Evolutionary conservation across 1,140 invertebrate species (phyloP).

Genomic region (Saccostrea glomerata): DNA sequence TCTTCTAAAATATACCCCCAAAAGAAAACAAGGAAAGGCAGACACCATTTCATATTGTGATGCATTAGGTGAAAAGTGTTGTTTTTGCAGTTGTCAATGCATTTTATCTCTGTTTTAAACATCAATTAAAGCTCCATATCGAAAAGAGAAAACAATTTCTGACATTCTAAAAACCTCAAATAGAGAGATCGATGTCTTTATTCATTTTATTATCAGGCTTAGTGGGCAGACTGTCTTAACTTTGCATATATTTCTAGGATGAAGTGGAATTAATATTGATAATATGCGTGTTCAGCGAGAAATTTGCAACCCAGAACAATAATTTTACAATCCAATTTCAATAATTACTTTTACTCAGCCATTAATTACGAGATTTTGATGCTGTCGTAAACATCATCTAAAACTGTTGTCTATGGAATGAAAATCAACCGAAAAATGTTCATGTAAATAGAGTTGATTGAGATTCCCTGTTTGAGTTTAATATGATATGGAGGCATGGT

Average conservation of each 20-base stretch:
- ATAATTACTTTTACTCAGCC: constrained; percentile 11
- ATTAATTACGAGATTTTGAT: background rate
- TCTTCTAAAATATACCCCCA: no score
- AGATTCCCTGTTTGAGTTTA: background rate
- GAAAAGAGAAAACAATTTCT: background rate
- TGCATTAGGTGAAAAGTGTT: no score
- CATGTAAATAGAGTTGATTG: background rate
- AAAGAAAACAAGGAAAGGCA: no score
- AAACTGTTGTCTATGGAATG: background rate
- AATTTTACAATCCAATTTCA: background rate
- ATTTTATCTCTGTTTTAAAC: background rate
- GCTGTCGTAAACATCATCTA: background rate
- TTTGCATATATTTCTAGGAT: background rate
- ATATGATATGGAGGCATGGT: background rate
- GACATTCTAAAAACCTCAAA: background rate
- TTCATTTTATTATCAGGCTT: background rate
- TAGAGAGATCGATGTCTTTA: background rate
- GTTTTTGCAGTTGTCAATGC: background rate
- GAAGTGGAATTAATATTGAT: background rate
- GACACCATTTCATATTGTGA: no score
- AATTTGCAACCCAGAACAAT: background rate
- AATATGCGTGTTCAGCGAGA: background rate
- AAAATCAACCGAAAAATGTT: background rate
- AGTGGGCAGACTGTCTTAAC: background rate
- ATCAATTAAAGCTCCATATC: background rate